Percentiles rank a stretch among this genome's conserved stretches.
Evolutionary conservation across 2,888 invertebrate genomes (phyloP).

Genomic region (Drosophila leonis): DNA sequence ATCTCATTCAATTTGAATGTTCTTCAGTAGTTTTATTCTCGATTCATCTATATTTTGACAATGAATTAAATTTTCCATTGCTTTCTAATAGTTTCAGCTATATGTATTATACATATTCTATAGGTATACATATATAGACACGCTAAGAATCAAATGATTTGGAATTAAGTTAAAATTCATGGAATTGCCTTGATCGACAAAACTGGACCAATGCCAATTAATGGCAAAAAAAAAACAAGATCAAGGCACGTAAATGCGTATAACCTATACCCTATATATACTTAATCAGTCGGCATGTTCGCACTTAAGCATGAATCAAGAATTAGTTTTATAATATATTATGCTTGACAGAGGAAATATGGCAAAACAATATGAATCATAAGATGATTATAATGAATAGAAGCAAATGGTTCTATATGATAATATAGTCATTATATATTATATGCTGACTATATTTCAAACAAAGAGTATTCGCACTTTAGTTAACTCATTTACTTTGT

Average conservation of each 20-base stretch:
- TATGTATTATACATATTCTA: neutral
- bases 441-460: neutral
- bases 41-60: neutral
- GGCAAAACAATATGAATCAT: conserved; percentile 27
- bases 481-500: neutral
- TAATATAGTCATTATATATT: neutral
- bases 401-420: neutral
- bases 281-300: conserved; percentile 6
- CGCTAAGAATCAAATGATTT: neutral
- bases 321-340: neutral
- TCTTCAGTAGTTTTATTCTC: neutral
- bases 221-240: conserved; percentile 7
- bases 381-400: neutral
- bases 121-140: neutral
- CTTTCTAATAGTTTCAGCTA: neutral
- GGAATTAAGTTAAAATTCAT: conserved; percentile 26
- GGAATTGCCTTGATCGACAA: conserved; percentile 18
- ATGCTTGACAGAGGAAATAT: conserved; percentile 14
- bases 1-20: neutral
- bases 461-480: conserved; percentile 35
- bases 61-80: conserved; percentile 3
- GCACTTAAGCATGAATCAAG: conserved; percentile 24
- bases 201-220: conserved; percentile 47
- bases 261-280: conserved; percentile 5
- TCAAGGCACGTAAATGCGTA: neutral